Percentiles rank a stretch among this genome's conserved stretches.
These are phyloP conservation scores for Heliconius ismenius DNA, from an alignment of 2,888 invertebrate species.

Conservation along the genomic window DNA sequence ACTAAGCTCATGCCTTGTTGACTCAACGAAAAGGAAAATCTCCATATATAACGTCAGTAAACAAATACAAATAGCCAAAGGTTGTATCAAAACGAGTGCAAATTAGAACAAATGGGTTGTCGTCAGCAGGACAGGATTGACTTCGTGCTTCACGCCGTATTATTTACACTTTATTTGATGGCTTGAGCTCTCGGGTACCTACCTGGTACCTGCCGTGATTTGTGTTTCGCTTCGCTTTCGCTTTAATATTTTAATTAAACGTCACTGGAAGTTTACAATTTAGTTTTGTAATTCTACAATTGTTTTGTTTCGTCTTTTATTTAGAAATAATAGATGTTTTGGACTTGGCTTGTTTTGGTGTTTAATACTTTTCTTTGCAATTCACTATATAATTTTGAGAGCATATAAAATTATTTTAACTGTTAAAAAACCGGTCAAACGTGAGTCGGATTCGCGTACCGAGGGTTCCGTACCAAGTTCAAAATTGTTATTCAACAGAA, in stretches of 20 bases:
- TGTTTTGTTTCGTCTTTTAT: not conserved
- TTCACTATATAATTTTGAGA: too few species aligned
- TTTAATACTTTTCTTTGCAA: too few species aligned
- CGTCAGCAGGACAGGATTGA: constrained; percentile 20
- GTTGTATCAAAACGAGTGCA: constrained; percentile 36
- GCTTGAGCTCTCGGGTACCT: constrained; percentile 1
- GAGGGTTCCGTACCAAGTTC: too few species aligned
- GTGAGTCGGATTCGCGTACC: too few species aligned
- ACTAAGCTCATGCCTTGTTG: not conserved
- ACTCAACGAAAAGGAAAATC: not conserved
- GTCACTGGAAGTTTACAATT: constrained; percentile 5
- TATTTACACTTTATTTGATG: constrained; percentile 27
- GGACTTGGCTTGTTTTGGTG: too few species aligned
- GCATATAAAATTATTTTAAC: too few species aligned
- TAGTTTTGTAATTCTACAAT: not conserved
- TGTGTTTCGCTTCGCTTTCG: constrained; percentile 15
- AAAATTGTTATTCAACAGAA: too few species aligned
- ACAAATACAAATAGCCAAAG: constrained; percentile 24
- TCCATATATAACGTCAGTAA: not conserved
- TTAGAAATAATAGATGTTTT: not conserved
- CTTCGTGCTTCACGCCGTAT: constrained; percentile 22
- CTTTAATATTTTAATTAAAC: constrained; percentile 21
- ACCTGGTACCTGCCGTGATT: constrained; percentile 1
- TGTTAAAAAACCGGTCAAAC: too few species aligned
- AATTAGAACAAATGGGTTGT: constrained; percentile 36